Base-by-base conservation (phyloP, 2,113 vertebrate genomes). In the Prunella fulvescens region DNA sequence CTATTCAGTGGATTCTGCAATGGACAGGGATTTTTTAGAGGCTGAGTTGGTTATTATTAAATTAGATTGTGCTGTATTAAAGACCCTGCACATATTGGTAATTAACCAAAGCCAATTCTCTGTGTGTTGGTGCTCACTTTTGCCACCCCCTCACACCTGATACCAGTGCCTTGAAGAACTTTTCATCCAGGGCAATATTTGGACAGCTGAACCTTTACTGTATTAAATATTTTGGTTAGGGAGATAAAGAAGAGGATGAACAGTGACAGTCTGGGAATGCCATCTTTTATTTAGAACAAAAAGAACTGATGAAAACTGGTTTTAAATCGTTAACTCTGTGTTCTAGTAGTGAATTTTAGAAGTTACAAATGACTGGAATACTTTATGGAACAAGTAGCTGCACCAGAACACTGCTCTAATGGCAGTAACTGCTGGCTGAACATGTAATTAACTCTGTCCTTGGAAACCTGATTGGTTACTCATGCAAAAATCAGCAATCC, bases 21-120 rank as follows among this genome's bases (percentile, higher is more conserved):
- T 23, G 15, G 22, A 28, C 22, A 7, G 4, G 12, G 14, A 14
- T 2, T 45, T 73, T 90, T 50, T 11, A 37, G 47, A 23, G 48
- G 20, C 13, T 65, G 67, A 9, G 20, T 19, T 0, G 0, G 10
- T 50, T 81, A 5, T 39, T 56, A 9, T 16, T 12, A 47, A 22
- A 7, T 66, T 48, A 3, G 1, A 16, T 10, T 57, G 35, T 71
- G 15, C 10, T 64, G 8, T 25, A 7, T 77, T 81, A 66, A 83
- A 61, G 14, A 29, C 14, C 14, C 42, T 56, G 19, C 2, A n/a
- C 3, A 0, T 29, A 24, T 17, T 4, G 3, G 7, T n/a, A 45
- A 69, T 72, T 60, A 88, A 61, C 53, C 28, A 44, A 35, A 67
- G 37, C 26, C 3, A 31, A 1, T 40, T 79, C 23, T 85, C 20